Evolutionary conservation across 2,797 vertebrate species (phyloP), one percentile per base, ranked within the genome.

Genomic region (Paguma larvata): DNA sequence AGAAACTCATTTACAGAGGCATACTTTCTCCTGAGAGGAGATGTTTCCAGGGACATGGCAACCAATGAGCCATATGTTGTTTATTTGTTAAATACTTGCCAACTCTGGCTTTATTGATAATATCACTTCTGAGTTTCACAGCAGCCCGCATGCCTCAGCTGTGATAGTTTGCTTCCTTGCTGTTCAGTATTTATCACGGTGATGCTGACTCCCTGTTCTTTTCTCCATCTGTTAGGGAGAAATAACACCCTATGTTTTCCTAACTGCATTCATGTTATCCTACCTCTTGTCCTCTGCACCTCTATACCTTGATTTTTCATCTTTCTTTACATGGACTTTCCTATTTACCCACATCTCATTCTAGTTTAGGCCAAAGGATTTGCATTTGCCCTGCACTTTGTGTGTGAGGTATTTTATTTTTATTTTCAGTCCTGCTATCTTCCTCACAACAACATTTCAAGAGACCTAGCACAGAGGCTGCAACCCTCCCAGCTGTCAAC

Each of bases 61-160:
- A 97, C 96, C 93, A 67, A 92, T 56, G 93, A 88, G 88, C 95
- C 95, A 93, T 97, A 96, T 97, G 97, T 62, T 97, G 95, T 95
- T 98, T 98, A 96, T 98, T 97, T 97, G 98, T 94, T 97, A 94
- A 59, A 94, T 85, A 77, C 83, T 96, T 93, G 90, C 96, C 97
- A 94, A 93, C 95, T 97, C 90, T 89, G 95, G 90, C 96, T 98
- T 97, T 97, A 98, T 94, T 95, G 93, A 97, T 97, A 96, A 97
- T 93, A 91, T 80, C 95, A 93, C 88, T 97, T 97, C 68, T 95
- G 92, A 56, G 94, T 91, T 87, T 96, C 96, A 48, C 94, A 84
- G 97, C 95, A 89, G 95, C 67, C 92, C 19, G 2, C 77, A 23
- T 95, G 93, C 90, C 95, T 97, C 95, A 92, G 96, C 97, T 97